A percentile compares a stretch with the other conserved stretches of the same genome.
phyloP scores from a whole-genome alignment of 2,797 vertebrate species.

The Sebastes hubbsi region DNA sequence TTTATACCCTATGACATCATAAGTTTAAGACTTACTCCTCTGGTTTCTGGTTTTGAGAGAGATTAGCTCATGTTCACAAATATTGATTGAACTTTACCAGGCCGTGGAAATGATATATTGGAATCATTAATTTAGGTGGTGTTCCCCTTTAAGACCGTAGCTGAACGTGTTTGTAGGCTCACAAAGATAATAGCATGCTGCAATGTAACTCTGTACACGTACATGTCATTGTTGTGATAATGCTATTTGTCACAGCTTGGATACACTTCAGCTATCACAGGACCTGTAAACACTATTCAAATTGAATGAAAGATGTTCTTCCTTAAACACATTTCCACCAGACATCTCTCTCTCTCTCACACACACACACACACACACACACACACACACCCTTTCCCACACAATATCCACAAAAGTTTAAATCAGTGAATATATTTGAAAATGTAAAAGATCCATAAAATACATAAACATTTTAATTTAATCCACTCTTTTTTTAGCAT shows the following conservation, averaged over 20 bases:
- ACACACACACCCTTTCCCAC: background rate
- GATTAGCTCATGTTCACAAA: too few relatives aligned
- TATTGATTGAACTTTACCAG: too few relatives aligned
- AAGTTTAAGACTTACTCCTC: too few relatives aligned
- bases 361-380: too few relatives aligned
- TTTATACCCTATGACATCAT: too few relatives aligned
- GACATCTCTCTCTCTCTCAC: accelerated
- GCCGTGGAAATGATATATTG: too few relatives aligned
- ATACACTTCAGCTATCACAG: conserved; percentile 2
- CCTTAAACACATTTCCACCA: background rate
- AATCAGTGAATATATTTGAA: background rate
- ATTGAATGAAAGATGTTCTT: conserved; percentile 16
- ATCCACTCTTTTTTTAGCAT: background rate
- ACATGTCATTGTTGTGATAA: conserved; percentile 9
- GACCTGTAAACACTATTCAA: conserved; percentile 19
- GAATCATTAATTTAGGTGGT: too few relatives aligned
- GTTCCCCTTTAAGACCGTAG: background rate
- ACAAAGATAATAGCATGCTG: background rate
- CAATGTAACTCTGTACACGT: background rate
- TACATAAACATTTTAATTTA: background rate
- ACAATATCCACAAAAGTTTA: background rate
- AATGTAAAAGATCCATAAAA: background rate
- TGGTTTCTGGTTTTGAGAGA: too few relatives aligned
- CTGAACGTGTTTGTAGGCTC: background rate
- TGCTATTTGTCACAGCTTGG: background rate